phyloP scores from a whole-genome alignment of 2,888 invertebrate species.

The Tholera decimalis region DNA sequence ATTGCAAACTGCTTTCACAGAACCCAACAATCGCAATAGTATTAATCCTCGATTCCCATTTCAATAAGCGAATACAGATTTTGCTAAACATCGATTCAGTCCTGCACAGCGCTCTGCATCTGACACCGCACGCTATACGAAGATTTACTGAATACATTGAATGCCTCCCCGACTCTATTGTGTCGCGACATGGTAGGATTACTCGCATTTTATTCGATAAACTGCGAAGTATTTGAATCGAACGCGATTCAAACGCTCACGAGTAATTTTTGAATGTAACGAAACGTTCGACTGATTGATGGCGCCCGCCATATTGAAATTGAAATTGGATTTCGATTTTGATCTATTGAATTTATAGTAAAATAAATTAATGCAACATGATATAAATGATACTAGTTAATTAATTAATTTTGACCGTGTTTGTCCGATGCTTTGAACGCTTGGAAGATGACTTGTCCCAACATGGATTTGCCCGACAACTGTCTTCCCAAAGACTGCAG shows the following conservation, averaged over 20 bases:
- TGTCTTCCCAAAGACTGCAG: no score
- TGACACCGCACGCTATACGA: constrained; percentile 71
- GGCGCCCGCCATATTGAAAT: constrained; percentile 60
- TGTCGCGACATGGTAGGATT: constrained; percentile 61
- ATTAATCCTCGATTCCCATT: constrained; percentile 67
- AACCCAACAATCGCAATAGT: constrained; percentile 63
- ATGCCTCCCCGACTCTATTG: constrained; percentile 63
- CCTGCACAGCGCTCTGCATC: constrained; percentile 67
- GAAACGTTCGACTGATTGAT: constrained; percentile 69
- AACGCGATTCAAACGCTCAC: constrained; percentile 58
- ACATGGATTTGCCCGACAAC: no score
- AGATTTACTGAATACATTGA: constrained; percentile 73
- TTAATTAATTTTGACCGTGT: no score
- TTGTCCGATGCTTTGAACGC: no score
- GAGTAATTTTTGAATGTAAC: constrained; percentile 67
- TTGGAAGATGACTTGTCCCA: no score
- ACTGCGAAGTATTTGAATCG: constrained; percentile 63
- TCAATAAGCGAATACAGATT: constrained; percentile 70
- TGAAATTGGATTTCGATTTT: constrained; percentile 36
- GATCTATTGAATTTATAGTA: constrained; percentile 23
- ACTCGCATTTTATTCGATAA: constrained; percentile 65
- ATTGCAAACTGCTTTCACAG: constrained; percentile 51
- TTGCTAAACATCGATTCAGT: constrained; percentile 64
- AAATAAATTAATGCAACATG: neutral
- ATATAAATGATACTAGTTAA: no score